These are phyloP conservation scores for Yponomeuta evonymella DNA, from an alignment of 2,888 invertebrate genomes.

Conservation along the genomic window DNA sequence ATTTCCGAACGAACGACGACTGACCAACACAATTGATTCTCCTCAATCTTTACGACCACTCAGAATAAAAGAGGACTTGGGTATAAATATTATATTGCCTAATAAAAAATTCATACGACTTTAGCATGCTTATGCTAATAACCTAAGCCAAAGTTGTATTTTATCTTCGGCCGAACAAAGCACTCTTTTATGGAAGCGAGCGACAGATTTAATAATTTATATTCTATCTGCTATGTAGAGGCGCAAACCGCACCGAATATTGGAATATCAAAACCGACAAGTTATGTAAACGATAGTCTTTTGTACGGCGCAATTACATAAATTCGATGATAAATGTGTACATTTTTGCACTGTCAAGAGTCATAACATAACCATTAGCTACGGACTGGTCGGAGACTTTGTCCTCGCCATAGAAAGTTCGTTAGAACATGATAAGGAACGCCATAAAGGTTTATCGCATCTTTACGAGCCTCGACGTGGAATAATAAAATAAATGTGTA, in stretches of 20 bases:
- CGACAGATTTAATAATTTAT: conserved; percentile 12
- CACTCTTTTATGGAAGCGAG: conserved; percentile 3
- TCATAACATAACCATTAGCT: conserved; percentile 9
- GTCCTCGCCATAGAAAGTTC: conserved; percentile 48
- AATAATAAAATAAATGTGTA: conserved; percentile 69
- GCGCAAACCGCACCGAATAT: not conserved
- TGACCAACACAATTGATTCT: not conserved
- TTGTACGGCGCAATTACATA: conserved; percentile 7
- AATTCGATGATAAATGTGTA: conserved; percentile 1
- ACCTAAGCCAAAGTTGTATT: not conserved
- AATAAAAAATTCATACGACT: conserved; percentile 7
- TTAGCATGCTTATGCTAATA: conserved; percentile 15
- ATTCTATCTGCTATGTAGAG: not conserved
- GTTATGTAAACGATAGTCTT: conserved; percentile 12
- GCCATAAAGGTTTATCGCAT: conserved; percentile 67
- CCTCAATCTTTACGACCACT: conserved; percentile 3
- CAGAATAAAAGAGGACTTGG: not conserved
- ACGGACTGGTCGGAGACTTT: not conserved
- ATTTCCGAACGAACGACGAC: not conserved
- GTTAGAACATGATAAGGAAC: conserved; percentile 58
- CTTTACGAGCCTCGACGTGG: conserved; percentile 47
- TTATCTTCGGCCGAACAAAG: conserved; percentile 10
- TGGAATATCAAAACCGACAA: conserved; percentile 1
- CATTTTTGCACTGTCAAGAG: conserved; percentile 10
- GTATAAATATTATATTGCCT: conserved; percentile 10